phyloP scores from a whole-genome alignment of 2,797 vertebrate genomes.

The Chelonia mydas region DNA sequence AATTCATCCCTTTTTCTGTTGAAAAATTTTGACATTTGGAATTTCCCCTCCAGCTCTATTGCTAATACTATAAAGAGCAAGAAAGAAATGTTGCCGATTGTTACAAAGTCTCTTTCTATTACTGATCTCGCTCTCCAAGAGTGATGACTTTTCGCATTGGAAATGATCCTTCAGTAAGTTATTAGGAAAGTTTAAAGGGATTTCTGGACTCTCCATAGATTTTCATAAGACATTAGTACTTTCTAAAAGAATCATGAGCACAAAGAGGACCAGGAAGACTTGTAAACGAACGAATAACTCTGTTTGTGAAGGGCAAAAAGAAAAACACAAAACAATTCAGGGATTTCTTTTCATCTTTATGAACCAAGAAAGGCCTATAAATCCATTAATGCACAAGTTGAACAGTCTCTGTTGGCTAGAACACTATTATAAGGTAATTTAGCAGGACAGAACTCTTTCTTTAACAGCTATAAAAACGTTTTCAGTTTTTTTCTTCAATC shows the following conservation, averaged over 20 bases:
- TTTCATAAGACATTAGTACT: not conserved
- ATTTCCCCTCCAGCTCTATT: not conserved
- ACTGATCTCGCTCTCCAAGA: not conserved
- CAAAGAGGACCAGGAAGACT: not conserved
- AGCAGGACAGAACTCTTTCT: not conserved
- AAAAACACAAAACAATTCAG: not conserved
- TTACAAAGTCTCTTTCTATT: not conserved
- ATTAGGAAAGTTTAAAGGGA: not conserved
- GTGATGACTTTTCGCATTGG: not conserved
- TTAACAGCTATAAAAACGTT: conserved; percentile 3
- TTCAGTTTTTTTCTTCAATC: not conserved
- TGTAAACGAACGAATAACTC: not conserved
- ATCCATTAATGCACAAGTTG: conserved; percentile 29
- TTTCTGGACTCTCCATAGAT: not conserved
- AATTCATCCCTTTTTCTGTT: not conserved
- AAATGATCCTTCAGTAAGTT: not conserved
- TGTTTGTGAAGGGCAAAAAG: conserved; percentile 18
- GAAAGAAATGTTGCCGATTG: not conserved
- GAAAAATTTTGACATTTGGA: not conserved
- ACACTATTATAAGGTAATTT: not conserved
- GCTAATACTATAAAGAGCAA: not conserved
- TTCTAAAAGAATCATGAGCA: not conserved
- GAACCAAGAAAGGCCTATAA: conserved; percentile 31
- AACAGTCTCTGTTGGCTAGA: not conserved
- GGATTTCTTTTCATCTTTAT: conserved; percentile 47